These are phyloP conservation scores for Buphagus erythrorhynchus DNA, from an alignment of 2,797 vertebrate species.

Conservation along the genomic window DNA sequence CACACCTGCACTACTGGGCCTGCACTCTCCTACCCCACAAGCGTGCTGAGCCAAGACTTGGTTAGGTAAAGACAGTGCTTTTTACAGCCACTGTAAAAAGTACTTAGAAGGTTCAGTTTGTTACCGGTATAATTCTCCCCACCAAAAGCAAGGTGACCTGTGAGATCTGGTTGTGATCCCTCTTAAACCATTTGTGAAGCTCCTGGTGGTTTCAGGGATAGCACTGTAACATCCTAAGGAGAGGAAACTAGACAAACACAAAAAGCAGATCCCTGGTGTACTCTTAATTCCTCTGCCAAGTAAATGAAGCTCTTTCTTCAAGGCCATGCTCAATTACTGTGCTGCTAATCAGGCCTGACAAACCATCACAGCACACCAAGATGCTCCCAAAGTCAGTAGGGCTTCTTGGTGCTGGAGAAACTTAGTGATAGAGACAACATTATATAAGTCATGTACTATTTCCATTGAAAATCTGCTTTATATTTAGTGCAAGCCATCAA, in stretches of 20 bases:
- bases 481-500: constrained; percentile 7
- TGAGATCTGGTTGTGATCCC: neutral
- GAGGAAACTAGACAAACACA: neutral
- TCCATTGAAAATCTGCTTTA: constrained; percentile 9
- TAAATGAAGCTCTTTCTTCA: neutral
- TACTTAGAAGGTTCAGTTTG: neutral
- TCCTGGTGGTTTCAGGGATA: neutral
- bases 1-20: neutral
- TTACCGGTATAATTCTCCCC: neutral
- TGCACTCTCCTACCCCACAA: neutral
- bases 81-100: neutral
- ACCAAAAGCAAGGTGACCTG: rapidly evolving
- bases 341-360: neutral
- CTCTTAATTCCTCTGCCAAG: neutral
- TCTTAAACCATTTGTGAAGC: neutral
- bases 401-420: neutral
- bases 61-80: neutral
- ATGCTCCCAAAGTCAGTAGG: neutral
- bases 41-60: neutral
- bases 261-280: neutral
- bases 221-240: neutral
- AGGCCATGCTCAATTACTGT: neutral
- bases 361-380: neutral
- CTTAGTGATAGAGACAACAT: neutral
- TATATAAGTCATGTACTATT: neutral